Evolutionary conservation across 2,888 invertebrate genomes (phyloP).

Genomic region (Trissolcus japonicus): DNA sequence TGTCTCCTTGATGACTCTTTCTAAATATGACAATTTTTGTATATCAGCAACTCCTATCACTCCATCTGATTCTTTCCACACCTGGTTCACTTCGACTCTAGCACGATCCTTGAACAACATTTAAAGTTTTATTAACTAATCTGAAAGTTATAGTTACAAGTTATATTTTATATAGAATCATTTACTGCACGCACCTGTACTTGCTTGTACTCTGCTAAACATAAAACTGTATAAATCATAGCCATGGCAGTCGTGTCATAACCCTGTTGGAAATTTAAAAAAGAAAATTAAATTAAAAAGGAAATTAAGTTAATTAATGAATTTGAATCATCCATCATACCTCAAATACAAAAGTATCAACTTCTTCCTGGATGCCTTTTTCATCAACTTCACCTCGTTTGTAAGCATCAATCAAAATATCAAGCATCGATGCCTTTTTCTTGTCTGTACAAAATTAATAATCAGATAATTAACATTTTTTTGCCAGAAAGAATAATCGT

Average conservation of each 20-base stretch:
- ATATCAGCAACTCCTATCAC: slow-evolving; percentile 25
- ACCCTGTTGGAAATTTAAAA: slow-evolving; percentile 73
- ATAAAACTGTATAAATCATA: slow-evolving; percentile 77
- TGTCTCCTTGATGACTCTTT: slow-evolving; percentile 32
- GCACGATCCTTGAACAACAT: slow-evolving; percentile 16
- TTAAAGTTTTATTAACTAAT: too few relatives aligned
- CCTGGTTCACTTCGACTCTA: slow-evolving; percentile 32
- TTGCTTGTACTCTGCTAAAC: slow-evolving; percentile 77
- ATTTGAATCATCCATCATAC: not conserved
- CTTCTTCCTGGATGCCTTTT: slow-evolving; percentile 22
- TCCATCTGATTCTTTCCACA: slow-evolving; percentile 22
- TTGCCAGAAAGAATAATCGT: too few relatives aligned
- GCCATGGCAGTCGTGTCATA: slow-evolving; percentile 81
- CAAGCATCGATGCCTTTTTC: slow-evolving; percentile 46
- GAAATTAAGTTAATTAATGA: slow-evolving; percentile 3
- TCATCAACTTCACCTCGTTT: slow-evolving; percentile 14
- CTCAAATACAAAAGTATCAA: slow-evolving; percentile 32
- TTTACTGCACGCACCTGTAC: slow-evolving; percentile 64
- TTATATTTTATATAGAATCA: not conserved
- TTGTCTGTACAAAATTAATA: not conserved
- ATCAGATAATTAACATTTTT: too few relatives aligned
- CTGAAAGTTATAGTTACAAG: not conserved
- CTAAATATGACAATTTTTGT: slow-evolving; percentile 31
- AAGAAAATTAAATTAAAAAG: not conserved
- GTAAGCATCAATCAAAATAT: slow-evolving; percentile 29